Conservation (phyloP, 2,113 vertebrate genomes). For the Myxocyprinus asiaticus region DNA sequence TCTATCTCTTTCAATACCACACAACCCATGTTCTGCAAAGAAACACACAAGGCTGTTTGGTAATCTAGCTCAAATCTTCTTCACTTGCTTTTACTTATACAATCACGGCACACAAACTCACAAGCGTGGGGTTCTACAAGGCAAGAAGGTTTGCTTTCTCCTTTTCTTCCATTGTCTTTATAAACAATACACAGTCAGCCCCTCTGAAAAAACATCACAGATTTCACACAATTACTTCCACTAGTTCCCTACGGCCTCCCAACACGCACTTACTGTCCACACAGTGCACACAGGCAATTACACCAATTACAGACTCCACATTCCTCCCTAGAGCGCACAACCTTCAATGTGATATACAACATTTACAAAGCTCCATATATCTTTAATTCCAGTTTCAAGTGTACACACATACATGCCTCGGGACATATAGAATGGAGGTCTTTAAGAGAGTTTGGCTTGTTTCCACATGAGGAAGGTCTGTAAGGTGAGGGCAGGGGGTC, state of each 20-base stretch:
- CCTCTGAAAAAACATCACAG: background rate
- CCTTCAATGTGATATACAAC: background rate
- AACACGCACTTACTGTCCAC: background rate
- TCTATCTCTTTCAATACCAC: no score
- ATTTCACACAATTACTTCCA: constrained; percentile 14
- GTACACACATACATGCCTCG: constrained; percentile 17
- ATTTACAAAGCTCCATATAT: constrained; percentile 23
- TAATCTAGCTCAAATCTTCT: no score
- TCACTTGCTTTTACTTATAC: no score
- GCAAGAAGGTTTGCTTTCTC: background rate
- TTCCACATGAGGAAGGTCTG: constrained; percentile 69
- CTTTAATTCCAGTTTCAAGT: constrained; percentile 1
- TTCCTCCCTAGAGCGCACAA: constrained; percentile 1
- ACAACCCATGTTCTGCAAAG: no score
- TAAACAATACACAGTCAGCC: background rate
- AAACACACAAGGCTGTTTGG: no score
- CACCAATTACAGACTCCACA: constrained; percentile 19
- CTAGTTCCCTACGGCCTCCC: background rate
- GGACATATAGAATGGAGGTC: constrained; percentile 64
- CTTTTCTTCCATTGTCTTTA: background rate
- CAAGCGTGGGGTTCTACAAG: no score
- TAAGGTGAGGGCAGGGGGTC: constrained; percentile 65
- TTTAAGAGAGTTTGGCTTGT: constrained; percentile 67
- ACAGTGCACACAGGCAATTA: constrained; percentile 17
- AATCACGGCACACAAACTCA: background rate